Evolutionary conservation across 1,140 invertebrate species (phyloP).

Genomic region (Drosophila dunni): DNA sequence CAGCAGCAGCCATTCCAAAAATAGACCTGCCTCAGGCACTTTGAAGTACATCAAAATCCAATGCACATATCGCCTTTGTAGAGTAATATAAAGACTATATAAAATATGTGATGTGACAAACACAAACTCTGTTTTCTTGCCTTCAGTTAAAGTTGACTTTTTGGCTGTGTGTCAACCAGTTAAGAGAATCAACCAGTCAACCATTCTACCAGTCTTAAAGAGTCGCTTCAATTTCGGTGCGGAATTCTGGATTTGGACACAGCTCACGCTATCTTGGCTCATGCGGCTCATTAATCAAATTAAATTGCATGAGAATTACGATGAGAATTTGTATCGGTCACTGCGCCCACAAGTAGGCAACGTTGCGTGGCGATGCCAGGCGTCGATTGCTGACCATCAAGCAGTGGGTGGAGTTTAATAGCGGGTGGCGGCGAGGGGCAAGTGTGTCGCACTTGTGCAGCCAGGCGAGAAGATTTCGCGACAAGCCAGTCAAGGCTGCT

Average conservation of each 20-base stretch:
- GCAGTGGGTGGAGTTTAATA: background rate
- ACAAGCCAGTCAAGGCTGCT: constrained; percentile 10
- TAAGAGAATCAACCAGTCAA: no score
- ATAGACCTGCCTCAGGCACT: constrained; percentile 54
- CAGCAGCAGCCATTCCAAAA: constrained; percentile 46
- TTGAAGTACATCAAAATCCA: constrained; percentile 41
- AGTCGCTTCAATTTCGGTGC: constrained; percentile 31
- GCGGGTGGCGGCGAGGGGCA: background rate
- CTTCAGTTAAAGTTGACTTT: background rate
- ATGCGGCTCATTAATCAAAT: constrained; percentile 77
- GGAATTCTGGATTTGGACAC: background rate
- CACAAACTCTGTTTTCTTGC: background rate
- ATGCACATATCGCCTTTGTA: background rate
- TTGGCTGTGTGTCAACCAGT: constrained; percentile 48
- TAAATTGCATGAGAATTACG: constrained; percentile 70
- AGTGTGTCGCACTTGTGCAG: constrained; percentile 24
- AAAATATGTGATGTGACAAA: background rate
- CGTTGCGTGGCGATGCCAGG: constrained; percentile 57
- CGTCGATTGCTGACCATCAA: constrained; percentile 25
- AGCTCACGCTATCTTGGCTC: constrained; percentile 58
- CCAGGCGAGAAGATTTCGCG: constrained; percentile 34
- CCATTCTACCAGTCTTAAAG: constrained; percentile 26
- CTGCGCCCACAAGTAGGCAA: constrained; percentile 47
- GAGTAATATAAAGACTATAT: background rate
- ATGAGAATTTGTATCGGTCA: constrained; percentile 44